Evolutionary conservation across 1,140 invertebrate species (phyloP), one percentile per base, ranked within the genome.

Genomic region (Polypedilum vanderplanki): DNA sequence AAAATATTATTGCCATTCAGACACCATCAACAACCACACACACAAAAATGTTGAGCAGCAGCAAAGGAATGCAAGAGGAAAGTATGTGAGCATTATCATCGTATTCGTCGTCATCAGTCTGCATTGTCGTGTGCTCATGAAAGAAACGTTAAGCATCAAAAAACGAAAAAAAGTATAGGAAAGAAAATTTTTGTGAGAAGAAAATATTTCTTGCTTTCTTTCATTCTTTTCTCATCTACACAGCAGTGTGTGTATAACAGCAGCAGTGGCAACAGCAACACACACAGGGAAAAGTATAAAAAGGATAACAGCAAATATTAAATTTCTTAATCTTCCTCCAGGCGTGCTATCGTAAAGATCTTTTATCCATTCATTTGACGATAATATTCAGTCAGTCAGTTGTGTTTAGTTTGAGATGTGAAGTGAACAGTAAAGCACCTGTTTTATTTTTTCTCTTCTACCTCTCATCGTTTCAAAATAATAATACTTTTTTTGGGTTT

Each of bases 231-330:
- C 46, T n/a, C 46, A 57, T n/a, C 24, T 12, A 57, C 46, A 57
- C 46, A 57, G 46, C 46, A 57, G 46, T 57, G 41, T 46, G 7
- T 15, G n/a, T n/a, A 57, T n/a, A 12, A 57, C n/a, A 57, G n/a
- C 46, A 57, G 46, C n/a, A n/a, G n/a, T n/a, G 12, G 46, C 46
- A 57, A 57, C 12, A 33, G 24, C 24, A 33, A 33, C 24, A 33
- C 24, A 57, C 46, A 57, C 46, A 57, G 46, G 12, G 12, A 57
- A n/a, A 57, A 12, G 46, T 70, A 70, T 70, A 70, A 70, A 70
- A 70, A 70, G 65, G 65, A 70, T 70, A 70, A 70, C 65, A 70
- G 65, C 17, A 70, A 70, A 70, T 70, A 70, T 70, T 70, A 70
- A 70, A 70, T 70, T 70, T 70, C 65, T 20, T 70, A 70, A 70